Percentiles rank a stretch among this genome's conserved stretches.
Conservation (phyloP, 2,797 vertebrate genomes). For the Sebastes ruberrimus region DNA sequence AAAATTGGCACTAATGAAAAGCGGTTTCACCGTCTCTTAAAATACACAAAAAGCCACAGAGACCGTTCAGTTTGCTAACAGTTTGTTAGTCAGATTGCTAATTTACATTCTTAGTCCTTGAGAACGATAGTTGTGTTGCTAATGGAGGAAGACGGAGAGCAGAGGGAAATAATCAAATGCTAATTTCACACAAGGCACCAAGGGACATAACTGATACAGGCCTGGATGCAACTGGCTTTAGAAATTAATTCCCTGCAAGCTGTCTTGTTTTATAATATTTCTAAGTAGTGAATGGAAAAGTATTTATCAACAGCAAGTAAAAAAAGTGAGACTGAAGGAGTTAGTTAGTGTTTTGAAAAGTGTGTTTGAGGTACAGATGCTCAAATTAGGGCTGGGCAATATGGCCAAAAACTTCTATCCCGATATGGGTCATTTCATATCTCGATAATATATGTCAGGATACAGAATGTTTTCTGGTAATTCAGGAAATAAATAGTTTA, state of each 20-base stretch:
- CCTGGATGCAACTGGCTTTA: constrained; percentile 25
- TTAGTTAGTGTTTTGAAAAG: background rate
- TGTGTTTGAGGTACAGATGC: background rate
- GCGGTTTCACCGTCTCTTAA: constrained; percentile 3
- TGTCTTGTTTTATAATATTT: constrained; percentile 11
- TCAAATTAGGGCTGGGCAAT: background rate
- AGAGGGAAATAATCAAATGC: constrained; percentile 55
- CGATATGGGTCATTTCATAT: too few species aligned
- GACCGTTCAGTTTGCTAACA: constrained; percentile 36
- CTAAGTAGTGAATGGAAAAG: constrained; percentile 9
- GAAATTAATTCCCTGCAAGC: constrained; percentile 35
- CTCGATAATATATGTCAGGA: too few species aligned
- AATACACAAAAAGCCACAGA: constrained; percentile 32
- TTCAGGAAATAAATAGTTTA: too few species aligned
- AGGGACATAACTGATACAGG: constrained; percentile 31
- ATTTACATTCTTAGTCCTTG: constrained; percentile 48
- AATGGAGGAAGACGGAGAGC: constrained; percentile 40
- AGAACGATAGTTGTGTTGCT: constrained; percentile 32
- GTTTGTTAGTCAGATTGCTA: constrained; percentile 45
- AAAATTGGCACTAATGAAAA: constrained; percentile 35
- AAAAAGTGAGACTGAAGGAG: background rate
- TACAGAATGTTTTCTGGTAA: too few species aligned
- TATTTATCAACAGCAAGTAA: constrained; percentile 6
- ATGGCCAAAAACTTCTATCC: background rate
- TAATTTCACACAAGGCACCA: constrained; percentile 39